Evolutionary conservation across 2,888 invertebrate genomes (phyloP), one percentile per base, ranked within the genome.

Genomic region (Vanessa cardui): DNA sequence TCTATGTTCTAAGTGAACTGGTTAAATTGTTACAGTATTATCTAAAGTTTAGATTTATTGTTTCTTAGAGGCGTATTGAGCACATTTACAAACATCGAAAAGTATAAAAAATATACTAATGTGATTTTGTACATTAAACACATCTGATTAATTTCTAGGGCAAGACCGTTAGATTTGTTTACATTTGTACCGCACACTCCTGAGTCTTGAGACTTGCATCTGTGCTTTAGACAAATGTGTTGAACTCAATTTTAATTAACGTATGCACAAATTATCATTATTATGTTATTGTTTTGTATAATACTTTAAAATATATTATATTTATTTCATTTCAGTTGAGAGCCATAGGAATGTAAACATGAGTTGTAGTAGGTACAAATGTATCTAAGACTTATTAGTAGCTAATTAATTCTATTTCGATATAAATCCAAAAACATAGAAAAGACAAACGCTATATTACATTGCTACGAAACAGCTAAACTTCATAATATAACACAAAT

Each of bases 41-140:
- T 31, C 16, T 44, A 58, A 45, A 59, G 16, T 59, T n/a, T 7
- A 45, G 33, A 26, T 6, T 46, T 59, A 18, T 26, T 6, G 9
- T 56, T 39, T 56, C 18, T 47, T 9, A 45, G 15, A 45, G 50
- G 46, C 56, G 6, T 56, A 56, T 46, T 52, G 33, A 50, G 50
- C 59, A 52, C 59, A 26, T 54, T 60, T 58, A 39, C 52, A 26
- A 60, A 54, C 65, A 61, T 66, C 54, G 33, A 64, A 64, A 61
- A 49, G 60, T 54, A 64, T 47, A 60, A 69, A 66, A 66, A 66
- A 63, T 66, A 63, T 20, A 59, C 47, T 59, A 56, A 59, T 47
- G 47, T 45, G 21, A 60, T 60, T 54, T 59, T 59, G 46, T 62
- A 69, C 47, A 54, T 54, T 62, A 44, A 62, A 59, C 21, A 45